Evolutionary conservation across 2,113 vertebrate species (phyloP).

Genomic region (Lepus europaeus): DNA sequence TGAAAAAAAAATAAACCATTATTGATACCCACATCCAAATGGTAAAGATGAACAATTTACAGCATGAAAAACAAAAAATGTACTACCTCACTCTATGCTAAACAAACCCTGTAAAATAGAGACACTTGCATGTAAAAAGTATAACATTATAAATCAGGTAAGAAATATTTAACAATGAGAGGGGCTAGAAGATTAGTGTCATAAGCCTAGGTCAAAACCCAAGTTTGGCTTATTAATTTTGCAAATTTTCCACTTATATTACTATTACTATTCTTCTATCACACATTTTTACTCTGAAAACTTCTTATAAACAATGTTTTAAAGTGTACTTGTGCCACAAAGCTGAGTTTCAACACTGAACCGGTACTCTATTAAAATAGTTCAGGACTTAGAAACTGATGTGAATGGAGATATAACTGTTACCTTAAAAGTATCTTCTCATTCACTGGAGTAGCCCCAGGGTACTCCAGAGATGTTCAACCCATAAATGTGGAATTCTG

Average conservation of each 20-base stretch:
- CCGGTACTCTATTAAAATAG: background rate
- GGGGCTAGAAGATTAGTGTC: background rate
- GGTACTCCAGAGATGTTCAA: background rate
- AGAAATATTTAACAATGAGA: background rate
- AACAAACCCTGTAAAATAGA: background rate
- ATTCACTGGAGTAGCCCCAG: background rate
- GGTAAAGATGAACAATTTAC: background rate
- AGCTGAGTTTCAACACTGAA: background rate
- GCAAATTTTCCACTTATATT: slow-evolving; percentile 9
- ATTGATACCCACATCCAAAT: background rate
- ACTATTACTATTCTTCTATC: background rate
- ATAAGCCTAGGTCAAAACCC: background rate
- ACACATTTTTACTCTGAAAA: slow-evolving; percentile 26
- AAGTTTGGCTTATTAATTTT: slow-evolving; percentile 4
- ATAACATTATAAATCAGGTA: background rate
- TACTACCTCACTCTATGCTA: background rate
- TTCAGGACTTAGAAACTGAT: slow-evolving; percentile 1
- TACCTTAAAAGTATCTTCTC: background rate
- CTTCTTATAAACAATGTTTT: slow-evolving; percentile 1
- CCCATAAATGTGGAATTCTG: background rate
- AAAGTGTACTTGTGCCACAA: background rate
- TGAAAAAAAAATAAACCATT: background rate
- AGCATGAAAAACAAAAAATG: background rate
- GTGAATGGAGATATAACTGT: background rate
- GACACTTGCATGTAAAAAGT: background rate